Percentiles rank a stretch among this genome's conserved stretches.
Evolutionary conservation across 2,797 vertebrate genomes (phyloP).

Genomic region (Sebastes alutus): DNA sequence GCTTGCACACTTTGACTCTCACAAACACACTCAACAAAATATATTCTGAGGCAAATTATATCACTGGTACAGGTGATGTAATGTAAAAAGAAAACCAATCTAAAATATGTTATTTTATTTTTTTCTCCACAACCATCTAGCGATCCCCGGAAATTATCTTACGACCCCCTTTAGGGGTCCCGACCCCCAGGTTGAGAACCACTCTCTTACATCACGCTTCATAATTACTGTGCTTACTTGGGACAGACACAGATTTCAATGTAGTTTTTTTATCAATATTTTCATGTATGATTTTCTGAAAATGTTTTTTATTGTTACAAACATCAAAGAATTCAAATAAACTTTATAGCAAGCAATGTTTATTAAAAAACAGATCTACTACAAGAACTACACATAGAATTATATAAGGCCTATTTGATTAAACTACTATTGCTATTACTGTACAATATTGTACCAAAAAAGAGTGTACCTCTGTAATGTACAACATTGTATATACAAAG

Average conservation of each 20-base stretch:
- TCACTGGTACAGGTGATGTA: no score
- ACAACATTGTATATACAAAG: constrained; percentile 96
- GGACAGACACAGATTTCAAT: neutral
- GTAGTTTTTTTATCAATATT: neutral
- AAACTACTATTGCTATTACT: constrained; percentile 89
- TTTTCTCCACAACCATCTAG: no score
- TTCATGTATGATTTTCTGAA: neutral
- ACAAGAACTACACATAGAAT: constrained; percentile 88
- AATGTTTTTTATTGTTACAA: neutral
- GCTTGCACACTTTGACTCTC: no score
- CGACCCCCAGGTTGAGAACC: no score
- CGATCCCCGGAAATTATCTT: no score
- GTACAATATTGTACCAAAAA: constrained; percentile 89
- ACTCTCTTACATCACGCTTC: neutral
- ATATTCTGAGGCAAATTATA: no score
- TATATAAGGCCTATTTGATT: constrained; percentile 88
- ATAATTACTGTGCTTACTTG: neutral
- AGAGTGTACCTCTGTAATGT: constrained; percentile 94
- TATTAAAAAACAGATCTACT: constrained; percentile 84
- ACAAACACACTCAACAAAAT: no score
- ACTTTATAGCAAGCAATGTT: constrained; percentile 87
- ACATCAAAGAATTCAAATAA: constrained; percentile 21
- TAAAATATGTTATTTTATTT: no score
- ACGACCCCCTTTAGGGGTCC: no score
- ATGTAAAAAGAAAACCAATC: no score